Evolutionary conservation across 1,140 invertebrate genomes (phyloP).

Genomic region (Drosophila miranda): DNA sequence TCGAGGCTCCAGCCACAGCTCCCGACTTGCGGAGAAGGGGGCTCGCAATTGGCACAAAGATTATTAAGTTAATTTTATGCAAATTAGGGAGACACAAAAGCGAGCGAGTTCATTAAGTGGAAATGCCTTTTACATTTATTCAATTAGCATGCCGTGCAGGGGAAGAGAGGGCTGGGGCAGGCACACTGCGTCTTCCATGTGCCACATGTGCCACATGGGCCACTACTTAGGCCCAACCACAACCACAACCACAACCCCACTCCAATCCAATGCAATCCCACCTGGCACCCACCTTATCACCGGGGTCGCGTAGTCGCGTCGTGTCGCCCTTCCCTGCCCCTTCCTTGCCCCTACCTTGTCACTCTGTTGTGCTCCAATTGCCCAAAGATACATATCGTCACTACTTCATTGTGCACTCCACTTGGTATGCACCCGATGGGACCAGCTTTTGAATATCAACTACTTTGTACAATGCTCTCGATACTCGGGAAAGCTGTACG

Average conservation of each 20-base stretch:
- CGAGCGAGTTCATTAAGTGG: conserved; percentile 48
- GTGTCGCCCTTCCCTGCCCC: conserved; percentile 4
- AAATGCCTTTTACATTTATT: conserved; percentile 47
- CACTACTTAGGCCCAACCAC: no score
- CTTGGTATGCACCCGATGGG: conserved; percentile 24
- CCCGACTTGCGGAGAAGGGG: not conserved
- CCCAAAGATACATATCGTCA: conserved; percentile 55
- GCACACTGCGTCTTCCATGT: conserved; percentile 2
- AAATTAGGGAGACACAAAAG: conserved; percentile 48
- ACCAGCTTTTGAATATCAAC: conserved; percentile 26
- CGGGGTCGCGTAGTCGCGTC: not conserved
- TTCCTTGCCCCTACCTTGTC: no score
- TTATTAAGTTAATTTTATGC: conserved; percentile 79
- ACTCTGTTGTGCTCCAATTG: conserved; percentile 68
- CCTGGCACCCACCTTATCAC: conserved; percentile 18
- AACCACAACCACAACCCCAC: no score
- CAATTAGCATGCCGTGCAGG: conserved; percentile 58
- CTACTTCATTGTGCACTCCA: conserved; percentile 27
- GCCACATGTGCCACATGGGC: not conserved
- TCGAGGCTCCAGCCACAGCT: conserved; percentile 7
- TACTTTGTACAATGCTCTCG: not conserved
- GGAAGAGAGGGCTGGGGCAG: not conserved
- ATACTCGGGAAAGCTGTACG: no score
- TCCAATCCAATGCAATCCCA: conserved; percentile 8
- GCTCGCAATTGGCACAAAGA: conserved; percentile 56